Conservation (phyloP, 2,113 vertebrate genomes). For the Pampusana beccarii region DNA sequence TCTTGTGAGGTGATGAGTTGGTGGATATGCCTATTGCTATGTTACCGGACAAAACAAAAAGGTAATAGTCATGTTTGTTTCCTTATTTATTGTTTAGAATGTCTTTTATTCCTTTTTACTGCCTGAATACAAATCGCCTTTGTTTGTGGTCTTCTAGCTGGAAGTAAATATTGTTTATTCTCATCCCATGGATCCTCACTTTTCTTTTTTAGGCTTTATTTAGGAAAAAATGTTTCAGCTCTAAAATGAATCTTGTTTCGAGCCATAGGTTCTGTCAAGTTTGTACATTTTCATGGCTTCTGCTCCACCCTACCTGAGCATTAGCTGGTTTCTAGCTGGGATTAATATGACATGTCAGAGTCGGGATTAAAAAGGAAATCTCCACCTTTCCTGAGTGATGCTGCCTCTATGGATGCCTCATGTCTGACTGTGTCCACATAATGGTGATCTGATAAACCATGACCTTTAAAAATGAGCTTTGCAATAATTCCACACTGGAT, state of each 20-base stretch:
- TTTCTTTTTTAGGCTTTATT: background rate
- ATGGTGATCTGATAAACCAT: background rate
- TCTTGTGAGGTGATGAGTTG: background rate
- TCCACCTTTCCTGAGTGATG: background rate
- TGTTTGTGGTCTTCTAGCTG: background rate
- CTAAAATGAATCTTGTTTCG: background rate
- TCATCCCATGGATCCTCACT: background rate
- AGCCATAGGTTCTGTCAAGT: background rate
- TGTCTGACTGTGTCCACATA: background rate
- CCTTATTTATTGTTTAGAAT: background rate
- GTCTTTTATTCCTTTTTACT: background rate
- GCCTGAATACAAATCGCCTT: background rate
- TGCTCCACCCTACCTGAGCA: background rate
- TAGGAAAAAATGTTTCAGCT: background rate
- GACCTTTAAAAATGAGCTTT: conserved; percentile 12
- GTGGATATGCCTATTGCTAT: background rate
- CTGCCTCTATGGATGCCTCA: background rate
- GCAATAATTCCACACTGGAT: background rate
- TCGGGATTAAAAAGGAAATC: background rate
- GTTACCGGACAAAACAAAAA: background rate
- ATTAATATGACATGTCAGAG: background rate
- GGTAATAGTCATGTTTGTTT: background rate
- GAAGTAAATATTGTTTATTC: background rate
- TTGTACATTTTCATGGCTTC: background rate
- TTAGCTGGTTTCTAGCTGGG: background rate